Percentiles rank a stretch among this genome's conserved stretches.
phyloP scores from a whole-genome alignment of 2,113 vertebrate species.

The Galemys pyrenaicus region DNA sequence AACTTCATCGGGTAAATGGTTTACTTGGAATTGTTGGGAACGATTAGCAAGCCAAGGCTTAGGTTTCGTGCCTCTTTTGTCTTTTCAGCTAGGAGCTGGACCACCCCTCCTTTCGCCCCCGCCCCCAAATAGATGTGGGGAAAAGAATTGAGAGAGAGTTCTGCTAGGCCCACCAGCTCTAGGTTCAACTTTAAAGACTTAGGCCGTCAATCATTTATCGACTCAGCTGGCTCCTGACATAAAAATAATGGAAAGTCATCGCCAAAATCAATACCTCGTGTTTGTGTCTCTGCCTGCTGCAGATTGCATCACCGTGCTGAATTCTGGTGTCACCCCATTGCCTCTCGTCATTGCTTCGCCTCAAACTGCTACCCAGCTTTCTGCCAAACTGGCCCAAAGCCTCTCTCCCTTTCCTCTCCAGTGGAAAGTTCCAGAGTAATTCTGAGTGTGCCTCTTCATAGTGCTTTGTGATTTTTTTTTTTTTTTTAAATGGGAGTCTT shows the following conservation, averaged over 20 bases:
- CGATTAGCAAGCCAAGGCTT: not conserved
- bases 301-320: not conserved
- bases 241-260: not conserved
- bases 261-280: slow-evolving; percentile 53
- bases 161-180: not conserved
- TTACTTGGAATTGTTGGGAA: slow-evolving; percentile 47
- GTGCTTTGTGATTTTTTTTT: not conserved
- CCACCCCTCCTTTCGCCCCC: not conserved
- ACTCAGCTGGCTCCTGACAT: slow-evolving; percentile 35
- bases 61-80: not conserved
- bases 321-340: slow-evolving; percentile 1
- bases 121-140: not conserved
- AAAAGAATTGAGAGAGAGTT: not conserved
- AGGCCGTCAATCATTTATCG: not conserved
- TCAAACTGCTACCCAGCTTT: not conserved
- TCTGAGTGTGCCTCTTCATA: not conserved
- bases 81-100: not conserved
- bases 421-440: slow-evolving; percentile 45
- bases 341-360: not conserved
- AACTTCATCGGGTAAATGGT: slow-evolving; percentile 34
- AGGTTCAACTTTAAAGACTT: not conserved
- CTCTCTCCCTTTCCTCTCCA: not conserved
- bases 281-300: not conserved
- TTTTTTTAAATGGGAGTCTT: slow-evolving; percentile 28
- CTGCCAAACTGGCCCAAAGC: not conserved